Evolutionary conservation across 2,888 invertebrate genomes (phyloP), one percentile per base, ranked within the genome.

Genomic region (Epirrhoe alternata): DNA sequence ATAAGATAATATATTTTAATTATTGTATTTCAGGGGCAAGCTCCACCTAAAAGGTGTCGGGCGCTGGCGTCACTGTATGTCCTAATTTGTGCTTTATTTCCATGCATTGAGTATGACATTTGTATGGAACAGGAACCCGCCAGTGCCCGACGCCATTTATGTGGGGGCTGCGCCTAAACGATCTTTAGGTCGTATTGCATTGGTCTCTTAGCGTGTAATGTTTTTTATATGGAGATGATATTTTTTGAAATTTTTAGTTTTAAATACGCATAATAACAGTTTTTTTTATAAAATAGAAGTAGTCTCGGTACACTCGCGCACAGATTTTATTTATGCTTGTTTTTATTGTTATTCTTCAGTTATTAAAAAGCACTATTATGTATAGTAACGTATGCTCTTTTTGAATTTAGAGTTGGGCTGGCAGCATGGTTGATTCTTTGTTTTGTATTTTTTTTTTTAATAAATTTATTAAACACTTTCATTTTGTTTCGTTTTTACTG

Each of bases 401-500:
- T 35, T 86, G 86, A 79, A 80, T 85, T 87, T 88, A 86, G 85
- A 81, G 82, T 86, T 84, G 85, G 82, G 83, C 63, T 60, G 86
- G 85, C 82, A 83, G 88, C 89, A 84, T 86, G 86, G 84, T 86
- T 84, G 86, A 83, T 79, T 85, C 83, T 85, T 87, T 88, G 86
- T 85, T 86, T 85, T 86, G 83, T 80, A 87, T 83, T 78, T 78
- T 88, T 78, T 78, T 88, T 89, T 87, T 92, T 89, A 92, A 90
- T 90, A 91, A 93, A 90, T 87, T 86, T 90, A 87, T 90, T 89
- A 88, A 91, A 92, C 86, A 85, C 77, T 73, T 80, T 76, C 74
- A 70, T 80, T 82, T 76, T 74, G 81, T 84, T 83, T 80, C 80
- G 77, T 76, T 77, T 80, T 72, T 72, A 71, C 45, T 61, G 66